Percentiles rank a stretch among this genome's conserved stretches.
Conservation (phyloP, 2,113 vertebrate species). For the Semnornis frantzii region DNA sequence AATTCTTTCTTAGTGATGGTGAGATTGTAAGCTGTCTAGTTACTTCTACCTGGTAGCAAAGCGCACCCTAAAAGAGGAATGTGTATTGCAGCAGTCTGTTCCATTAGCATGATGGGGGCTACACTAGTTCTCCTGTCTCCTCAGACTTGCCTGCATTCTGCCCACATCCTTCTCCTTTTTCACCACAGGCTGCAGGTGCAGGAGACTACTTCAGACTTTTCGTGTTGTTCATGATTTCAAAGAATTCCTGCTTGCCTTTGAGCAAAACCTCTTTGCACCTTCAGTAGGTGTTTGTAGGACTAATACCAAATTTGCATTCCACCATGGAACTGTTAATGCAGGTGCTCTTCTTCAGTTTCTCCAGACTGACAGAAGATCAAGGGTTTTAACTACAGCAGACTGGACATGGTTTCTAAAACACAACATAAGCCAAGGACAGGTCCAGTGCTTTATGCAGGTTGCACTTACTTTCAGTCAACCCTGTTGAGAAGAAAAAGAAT, state of each 20-base stretch:
- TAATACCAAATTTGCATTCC: not conserved
- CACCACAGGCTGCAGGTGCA: not conserved
- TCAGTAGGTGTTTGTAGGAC: not conserved
- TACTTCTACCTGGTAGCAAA: constrained; percentile 1
- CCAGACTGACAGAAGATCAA: not conserved
- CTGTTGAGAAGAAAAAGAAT: not conserved
- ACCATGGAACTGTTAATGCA: not conserved
- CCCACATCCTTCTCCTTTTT: not conserved
- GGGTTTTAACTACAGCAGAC: not conserved
- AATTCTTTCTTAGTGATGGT: not conserved
- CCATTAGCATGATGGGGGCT: not conserved
- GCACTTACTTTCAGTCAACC: not conserved
- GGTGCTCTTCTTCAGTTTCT: not conserved
- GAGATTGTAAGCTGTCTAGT: not conserved
- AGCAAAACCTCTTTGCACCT: not conserved
- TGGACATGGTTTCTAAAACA: not conserved
- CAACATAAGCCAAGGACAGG: not conserved
- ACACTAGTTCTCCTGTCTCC: not conserved
- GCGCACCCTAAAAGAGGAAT: not conserved
- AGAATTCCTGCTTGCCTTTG: not conserved
- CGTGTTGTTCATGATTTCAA: not conserved
- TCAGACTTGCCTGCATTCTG: constrained; percentile 25
- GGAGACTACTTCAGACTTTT: not conserved
- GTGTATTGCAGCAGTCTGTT: not conserved
- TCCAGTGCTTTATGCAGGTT: not conserved